A percentile compares a stretch with the other conserved stretches of the same genome.
These are phyloP conservation scores for Glaucidium brasilianum DNA, from an alignment of 2,113 vertebrate species.

Conservation along the genomic window DNA sequence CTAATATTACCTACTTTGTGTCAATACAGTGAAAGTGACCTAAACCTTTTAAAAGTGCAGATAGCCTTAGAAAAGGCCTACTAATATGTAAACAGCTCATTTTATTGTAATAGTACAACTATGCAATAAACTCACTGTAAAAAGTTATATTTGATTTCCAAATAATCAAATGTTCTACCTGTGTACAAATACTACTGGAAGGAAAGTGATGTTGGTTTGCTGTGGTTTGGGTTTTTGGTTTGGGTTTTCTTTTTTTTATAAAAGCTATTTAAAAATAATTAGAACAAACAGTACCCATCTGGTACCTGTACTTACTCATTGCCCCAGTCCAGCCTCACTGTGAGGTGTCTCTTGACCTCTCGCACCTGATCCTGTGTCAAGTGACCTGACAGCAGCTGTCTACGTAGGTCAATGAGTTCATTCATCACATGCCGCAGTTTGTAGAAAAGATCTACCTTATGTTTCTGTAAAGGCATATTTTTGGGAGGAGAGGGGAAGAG, in stretches of 20 bases:
- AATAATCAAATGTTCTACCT: not conserved
- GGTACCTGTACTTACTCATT: constrained; percentile 89
- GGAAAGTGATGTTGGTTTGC: accelerated
- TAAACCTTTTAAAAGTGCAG: not conserved
- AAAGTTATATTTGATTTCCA: not conserved
- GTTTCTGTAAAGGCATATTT: constrained; percentile 80
- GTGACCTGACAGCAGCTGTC: constrained; percentile 94
- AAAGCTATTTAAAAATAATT: not conserved
- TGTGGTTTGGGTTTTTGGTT: not conserved
- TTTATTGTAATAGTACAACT: not conserved
- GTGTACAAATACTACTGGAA: not conserved
- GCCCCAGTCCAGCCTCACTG: constrained; percentile 95
- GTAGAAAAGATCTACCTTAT: constrained; percentile 96
- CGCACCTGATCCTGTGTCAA: constrained; percentile 94
- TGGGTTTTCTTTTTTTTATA: not conserved
- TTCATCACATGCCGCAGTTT: constrained; percentile 98
- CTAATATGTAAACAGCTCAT: not conserved
- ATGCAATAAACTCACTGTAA: not conserved
- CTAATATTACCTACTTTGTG: too few species aligned
- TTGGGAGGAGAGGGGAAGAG: not conserved
- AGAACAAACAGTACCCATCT: constrained; percentile 1
- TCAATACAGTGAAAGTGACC: too few species aligned
- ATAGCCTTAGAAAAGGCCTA: not conserved
- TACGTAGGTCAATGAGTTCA: constrained; percentile 93
- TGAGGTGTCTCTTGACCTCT: constrained; percentile 95